Evolutionary conservation across 2,888 invertebrate species (phyloP), one percentile per base, ranked within the genome.

Genomic region (Parnassius orleans): DNA sequence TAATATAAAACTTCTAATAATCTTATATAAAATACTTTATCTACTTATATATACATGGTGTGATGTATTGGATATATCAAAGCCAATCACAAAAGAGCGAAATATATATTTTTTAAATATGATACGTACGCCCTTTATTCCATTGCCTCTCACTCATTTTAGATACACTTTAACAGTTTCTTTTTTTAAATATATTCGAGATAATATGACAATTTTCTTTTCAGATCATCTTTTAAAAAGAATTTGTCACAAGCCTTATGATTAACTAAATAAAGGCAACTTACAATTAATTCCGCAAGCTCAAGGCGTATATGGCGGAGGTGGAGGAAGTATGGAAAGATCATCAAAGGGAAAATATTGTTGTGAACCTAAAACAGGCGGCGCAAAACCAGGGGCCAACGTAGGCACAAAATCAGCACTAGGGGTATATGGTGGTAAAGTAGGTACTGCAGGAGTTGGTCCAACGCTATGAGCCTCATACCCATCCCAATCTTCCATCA

Each of bases 401-500:
- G 80, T 77, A 44, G 87, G 83, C 52, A 82, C 70, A 56, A 80
- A 90, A 64, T 84, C 85, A 0, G 85, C 86, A 62, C 74, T 87
- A 68, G 94, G 94, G 1, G 93, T 92, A 76, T 94, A 94, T 0
- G 93, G 94, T 0, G 94, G 94, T 9, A 91, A 90, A 73, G 77
- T 92, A 72, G 85, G 93, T 67, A 93, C 93, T 0, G 93, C 92
- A 0, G 89, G 90, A 0, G 93, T 93, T 1, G 93, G 92, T 0
- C 93, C 93, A 2, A 93, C 92, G 65, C 92, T 92, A 72, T 93
- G 94, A 0, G 93, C 92, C 68, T 93, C 94, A 60, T 93, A 88
- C 1, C 94, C 93, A 67, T 94, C 93, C 87, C 93, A 94, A 72
- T 93, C 93, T 60, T 94, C 94, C 74, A 94, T 92, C 48, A 94